A percentile compares a stretch with the other conserved stretches of the same genome.
phyloP scores from a whole-genome alignment of 2,113 vertebrate genomes.

The Otolemur garnettii region DNA sequence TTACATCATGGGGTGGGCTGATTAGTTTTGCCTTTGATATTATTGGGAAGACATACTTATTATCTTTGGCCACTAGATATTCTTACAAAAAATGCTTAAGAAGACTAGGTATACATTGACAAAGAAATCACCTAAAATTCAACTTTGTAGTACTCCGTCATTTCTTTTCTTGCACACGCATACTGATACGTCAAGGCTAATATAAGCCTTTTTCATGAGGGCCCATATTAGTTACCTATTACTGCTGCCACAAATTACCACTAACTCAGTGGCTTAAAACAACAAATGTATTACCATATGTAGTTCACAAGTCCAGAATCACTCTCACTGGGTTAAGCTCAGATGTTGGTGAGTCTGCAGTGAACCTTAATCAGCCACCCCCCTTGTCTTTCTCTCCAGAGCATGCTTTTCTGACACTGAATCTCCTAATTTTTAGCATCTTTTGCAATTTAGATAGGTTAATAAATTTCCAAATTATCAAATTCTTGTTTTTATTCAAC shows the following conservation, averaged over 20 bases:
- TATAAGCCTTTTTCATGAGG: neutral
- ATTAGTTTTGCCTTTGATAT: neutral
- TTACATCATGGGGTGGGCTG: neutral
- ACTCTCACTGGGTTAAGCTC: neutral
- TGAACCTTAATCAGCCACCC: neutral
- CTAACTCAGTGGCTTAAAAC: neutral
- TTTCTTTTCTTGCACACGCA: neutral
- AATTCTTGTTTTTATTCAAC: neutral
- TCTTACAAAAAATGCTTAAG: slow-evolving; percentile 16
- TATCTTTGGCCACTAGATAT: neutral
- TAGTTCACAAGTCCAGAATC: neutral
- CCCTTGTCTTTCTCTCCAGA: neutral
- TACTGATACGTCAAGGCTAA: too few species aligned
- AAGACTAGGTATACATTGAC: neutral
- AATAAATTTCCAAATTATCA: neutral
- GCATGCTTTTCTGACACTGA: neutral
- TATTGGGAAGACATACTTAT: neutral
- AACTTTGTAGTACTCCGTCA: neutral
- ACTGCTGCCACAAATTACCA: neutral
- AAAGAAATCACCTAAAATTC: neutral
- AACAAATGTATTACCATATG: neutral
- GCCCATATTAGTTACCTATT: neutral
- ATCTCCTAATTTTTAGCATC: neutral
- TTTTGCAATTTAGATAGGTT: neutral
- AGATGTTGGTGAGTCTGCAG: neutral